These are phyloP conservation scores for Deroptyus accipitrinus DNA, from an alignment of 2,113 vertebrate genomes.

Conservation along the genomic window DNA sequence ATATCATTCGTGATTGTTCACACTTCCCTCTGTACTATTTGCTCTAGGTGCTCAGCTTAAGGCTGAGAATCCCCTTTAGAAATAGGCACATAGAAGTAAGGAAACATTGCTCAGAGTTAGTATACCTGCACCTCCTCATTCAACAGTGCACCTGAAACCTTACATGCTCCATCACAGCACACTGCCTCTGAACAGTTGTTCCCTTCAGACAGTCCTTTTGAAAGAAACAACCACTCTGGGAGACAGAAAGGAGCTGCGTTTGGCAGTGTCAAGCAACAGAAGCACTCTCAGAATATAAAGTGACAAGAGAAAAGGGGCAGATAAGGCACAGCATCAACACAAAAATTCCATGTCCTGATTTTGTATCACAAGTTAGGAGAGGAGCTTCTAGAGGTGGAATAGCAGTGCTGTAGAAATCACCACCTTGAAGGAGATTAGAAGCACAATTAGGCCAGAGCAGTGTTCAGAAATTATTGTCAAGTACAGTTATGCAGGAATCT, in stretches of 20 bases:
- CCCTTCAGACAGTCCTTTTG: neutral
- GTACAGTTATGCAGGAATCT: neutral
- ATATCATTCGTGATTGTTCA: neutral
- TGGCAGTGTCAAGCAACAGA: neutral
- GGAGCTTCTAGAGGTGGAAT: neutral
- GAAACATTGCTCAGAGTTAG: neutral
- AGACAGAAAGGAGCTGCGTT: neutral
- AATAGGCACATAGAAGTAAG: neutral
- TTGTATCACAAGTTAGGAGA: neutral
- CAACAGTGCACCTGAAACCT: neutral
- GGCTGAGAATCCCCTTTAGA: neutral
- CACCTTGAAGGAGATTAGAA: neutral
- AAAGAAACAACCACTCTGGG: neutral
- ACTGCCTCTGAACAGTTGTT: neutral
- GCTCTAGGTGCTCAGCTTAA: neutral
- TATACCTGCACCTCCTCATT: neutral
- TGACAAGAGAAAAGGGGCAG: neutral
- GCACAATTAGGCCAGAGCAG: neutral
- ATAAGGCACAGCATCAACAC: neutral
- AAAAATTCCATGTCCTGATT: neutral
- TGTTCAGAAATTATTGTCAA: neutral
- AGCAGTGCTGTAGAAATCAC: neutral
- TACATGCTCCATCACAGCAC: accelerated
- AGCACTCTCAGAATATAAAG: neutral
- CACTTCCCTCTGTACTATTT: neutral